Evolutionary conservation across 2,888 invertebrate genomes (phyloP).

Genomic region (Sarcophaga rosellei): DNA sequence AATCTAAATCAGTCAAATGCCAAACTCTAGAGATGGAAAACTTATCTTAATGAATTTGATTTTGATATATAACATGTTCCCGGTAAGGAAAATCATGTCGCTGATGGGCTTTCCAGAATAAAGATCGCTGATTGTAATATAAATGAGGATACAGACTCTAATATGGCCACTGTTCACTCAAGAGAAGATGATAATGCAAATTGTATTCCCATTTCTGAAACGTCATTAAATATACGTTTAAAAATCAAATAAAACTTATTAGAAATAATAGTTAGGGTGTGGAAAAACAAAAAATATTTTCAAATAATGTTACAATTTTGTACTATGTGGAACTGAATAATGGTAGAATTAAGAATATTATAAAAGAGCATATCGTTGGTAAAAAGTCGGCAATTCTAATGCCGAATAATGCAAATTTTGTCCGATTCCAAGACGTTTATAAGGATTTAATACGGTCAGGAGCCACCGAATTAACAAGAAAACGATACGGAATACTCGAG

Average conservation of each 20-base stretch:
- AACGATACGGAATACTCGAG: conserved; percentile 37
- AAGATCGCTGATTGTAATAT: background rate
- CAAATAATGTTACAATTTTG: no score
- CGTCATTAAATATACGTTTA: no score
- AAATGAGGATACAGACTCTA: background rate
- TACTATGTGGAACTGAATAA: background rate
- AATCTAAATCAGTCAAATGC: no score
- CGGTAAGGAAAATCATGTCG: no score
- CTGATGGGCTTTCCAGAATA: no score
- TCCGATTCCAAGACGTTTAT: background rate
- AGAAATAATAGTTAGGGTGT: background rate
- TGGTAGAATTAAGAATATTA: background rate
- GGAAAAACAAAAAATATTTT: no score
- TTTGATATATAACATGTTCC: no score
- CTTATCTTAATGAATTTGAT: no score
- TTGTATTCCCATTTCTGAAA: no score
- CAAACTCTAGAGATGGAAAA: no score
- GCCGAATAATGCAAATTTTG: background rate
- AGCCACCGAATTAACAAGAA: background rate
- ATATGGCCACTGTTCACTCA: background rate
- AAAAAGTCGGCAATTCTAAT: background rate
- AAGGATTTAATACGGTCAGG: background rate
- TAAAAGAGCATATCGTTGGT: background rate
- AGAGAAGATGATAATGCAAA: background rate
- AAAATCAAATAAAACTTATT: background rate